A percentile compares a stretch with the other conserved stretches of the same genome.
Evolutionary conservation across 2,888 invertebrate genomes (phyloP).

Genomic region (Eurytoma californica): DNA sequence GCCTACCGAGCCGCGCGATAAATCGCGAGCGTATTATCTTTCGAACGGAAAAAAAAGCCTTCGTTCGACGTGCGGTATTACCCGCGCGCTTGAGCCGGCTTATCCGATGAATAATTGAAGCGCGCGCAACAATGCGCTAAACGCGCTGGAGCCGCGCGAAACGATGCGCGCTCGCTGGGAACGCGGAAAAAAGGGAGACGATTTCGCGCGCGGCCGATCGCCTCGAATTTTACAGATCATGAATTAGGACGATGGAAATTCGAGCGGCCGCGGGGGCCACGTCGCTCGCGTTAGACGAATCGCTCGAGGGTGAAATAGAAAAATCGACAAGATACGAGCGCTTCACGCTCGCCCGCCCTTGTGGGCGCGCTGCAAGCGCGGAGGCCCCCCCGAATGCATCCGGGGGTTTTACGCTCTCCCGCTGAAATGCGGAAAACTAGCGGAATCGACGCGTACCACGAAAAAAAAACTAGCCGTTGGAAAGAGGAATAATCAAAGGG

Average conservation of each 20-base stretch:
- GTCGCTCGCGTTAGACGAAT: constrained; percentile 26
- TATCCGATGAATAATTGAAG: too few relatives aligned
- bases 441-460: constrained; percentile 42
- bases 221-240: constrained; percentile 38
- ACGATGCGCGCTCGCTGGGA: neutral
- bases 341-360: constrained; percentile 52
- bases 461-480: too few relatives aligned
- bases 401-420: constrained; percentile 27
- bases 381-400: neutral
- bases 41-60: too few relatives aligned
- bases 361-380: constrained; percentile 4
- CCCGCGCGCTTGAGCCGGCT: too few relatives aligned
- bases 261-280: neutral
- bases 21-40: too few relatives aligned
- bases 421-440: constrained; percentile 24
- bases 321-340: constrained; percentile 28
- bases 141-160: too few relatives aligned
- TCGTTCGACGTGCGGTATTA: too few relatives aligned
- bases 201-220: constrained; percentile 5
- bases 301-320: constrained; percentile 59
- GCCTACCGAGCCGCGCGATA: too few relatives aligned
- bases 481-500: too few relatives aligned
- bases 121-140: too few relatives aligned
- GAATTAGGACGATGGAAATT: constrained; percentile 37
- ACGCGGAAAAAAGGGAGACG: constrained; percentile 20